Conservation (phyloP, 2,113 vertebrate species). For the Falcunculus frontatus region DNA sequence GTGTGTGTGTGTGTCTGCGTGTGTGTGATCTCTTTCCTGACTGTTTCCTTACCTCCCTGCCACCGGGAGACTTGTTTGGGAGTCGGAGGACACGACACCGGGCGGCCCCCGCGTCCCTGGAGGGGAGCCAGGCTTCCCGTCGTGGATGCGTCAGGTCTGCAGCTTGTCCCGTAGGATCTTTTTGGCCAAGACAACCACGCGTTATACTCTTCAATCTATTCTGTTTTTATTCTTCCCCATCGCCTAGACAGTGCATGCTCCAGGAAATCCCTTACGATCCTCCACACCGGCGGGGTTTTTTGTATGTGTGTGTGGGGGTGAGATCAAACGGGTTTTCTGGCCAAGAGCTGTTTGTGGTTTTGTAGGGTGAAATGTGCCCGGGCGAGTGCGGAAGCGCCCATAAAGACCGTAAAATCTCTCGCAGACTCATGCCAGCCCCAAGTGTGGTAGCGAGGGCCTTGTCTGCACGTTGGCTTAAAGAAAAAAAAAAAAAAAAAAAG, state of each 20-base stretch:
- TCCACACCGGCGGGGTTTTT: neutral
- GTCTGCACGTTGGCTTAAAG: constrained; percentile 52
- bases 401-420: constrained; percentile 66
- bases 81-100: constrained; percentile 4
- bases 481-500: neutral
- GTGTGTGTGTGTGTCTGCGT: neutral
- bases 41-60: neutral
- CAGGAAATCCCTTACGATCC: neutral
- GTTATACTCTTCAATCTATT: neutral
- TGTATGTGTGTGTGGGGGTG: neutral
- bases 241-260: neutral
- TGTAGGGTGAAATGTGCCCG: constrained; percentile 55
- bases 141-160: neutral
- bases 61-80: neutral
- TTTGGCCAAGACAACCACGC: neutral
- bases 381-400: constrained; percentile 57
- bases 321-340: constrained; percentile 67
- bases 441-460: constrained; percentile 32
- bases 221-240: neutral
- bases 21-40: neutral
- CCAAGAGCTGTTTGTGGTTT: constrained; percentile 55
- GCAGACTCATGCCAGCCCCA: constrained; percentile 1
- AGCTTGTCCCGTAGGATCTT: neutral
- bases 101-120: constrained; percentile 8
- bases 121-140: constrained; percentile 31